phyloP scores from a whole-genome alignment of 2,888 invertebrate genomes.

The Gastracanthus pulcherrimus region DNA sequence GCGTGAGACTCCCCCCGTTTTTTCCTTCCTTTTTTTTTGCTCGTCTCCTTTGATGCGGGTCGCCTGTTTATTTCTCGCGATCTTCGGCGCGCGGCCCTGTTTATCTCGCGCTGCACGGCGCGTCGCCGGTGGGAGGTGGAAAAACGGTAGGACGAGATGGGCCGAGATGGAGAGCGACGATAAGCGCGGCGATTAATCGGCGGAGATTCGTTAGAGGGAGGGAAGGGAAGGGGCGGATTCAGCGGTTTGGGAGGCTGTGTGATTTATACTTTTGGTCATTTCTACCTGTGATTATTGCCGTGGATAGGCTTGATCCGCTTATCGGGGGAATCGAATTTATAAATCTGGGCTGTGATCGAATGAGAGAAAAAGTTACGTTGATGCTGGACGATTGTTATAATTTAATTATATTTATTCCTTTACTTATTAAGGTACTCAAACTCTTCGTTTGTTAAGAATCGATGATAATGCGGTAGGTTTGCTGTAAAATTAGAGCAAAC shows the following conservation, averaged over 20 bases:
- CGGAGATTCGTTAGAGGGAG: neutral
- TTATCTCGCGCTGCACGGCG: neutral
- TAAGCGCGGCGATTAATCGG: conserved; percentile 13
- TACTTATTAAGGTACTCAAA: too few species aligned
- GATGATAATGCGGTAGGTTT: too few species aligned
- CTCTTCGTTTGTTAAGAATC: too few species aligned
- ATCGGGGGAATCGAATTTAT: neutral
- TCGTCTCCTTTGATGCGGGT: conserved; percentile 23
- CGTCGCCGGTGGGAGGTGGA: neutral
- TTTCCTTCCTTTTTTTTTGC: conserved; percentile 20
- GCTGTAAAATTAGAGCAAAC: too few species aligned
- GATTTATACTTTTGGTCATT: conserved; percentile 1
- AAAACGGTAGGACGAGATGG: neutral
- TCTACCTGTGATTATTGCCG: neutral
- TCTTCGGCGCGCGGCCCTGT: neutral
- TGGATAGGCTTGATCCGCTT: neutral
- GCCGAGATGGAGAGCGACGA: conserved; percentile 10
- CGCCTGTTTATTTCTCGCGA: conserved; percentile 13
- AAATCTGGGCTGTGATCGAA: neutral
- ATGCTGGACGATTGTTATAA: too few species aligned
- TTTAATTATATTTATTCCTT: too few species aligned
- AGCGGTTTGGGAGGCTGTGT: neutral
- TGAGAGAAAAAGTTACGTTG: too few species aligned
- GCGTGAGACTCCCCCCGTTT: conserved; percentile 64
- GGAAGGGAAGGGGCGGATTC: neutral